Conservation (phyloP, 2,113 vertebrate genomes). For the Kryptolebias marmoratus region DNA sequence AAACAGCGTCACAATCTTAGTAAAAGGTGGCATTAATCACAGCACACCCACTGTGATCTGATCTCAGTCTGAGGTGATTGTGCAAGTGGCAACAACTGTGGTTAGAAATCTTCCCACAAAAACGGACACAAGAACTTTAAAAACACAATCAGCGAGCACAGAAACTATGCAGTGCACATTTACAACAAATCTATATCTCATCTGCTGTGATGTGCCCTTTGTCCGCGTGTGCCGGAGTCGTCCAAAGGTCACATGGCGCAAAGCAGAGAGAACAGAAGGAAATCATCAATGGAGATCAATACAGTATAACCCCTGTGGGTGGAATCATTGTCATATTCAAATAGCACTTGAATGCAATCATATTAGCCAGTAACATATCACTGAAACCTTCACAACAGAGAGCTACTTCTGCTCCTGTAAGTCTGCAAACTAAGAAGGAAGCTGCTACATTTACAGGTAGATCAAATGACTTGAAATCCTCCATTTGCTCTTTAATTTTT, state of each 20-base stretch:
- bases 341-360: conserved; percentile 25
- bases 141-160: conserved; percentile 14
- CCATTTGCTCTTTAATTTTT: conserved; percentile 12
- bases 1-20: not conserved
- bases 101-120: conserved; percentile 38
- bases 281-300: conserved; percentile 67
- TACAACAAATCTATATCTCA: conserved; percentile 72
- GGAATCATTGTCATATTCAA: conserved; percentile 47
- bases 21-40: not conserved
- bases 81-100: conserved; percentile 45
- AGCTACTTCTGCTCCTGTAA: conserved; percentile 6
- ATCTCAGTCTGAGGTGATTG: conserved; percentile 33
- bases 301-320: conserved; percentile 17
- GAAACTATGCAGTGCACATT: conserved; percentile 44
- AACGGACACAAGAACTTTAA: conserved; percentile 30
- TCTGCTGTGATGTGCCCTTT: conserved; percentile 71
- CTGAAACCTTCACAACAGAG: not conserved
- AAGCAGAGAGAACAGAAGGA: conserved; percentile 52
- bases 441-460: not conserved
- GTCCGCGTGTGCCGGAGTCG: conserved; percentile 30
- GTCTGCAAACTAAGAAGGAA: not conserved
- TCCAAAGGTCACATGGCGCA: conserved; percentile 65
- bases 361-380: conserved; percentile 8
- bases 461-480: too few species aligned
- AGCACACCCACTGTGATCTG: conserved; percentile 36